Base-by-base conservation (phyloP, 1,140 invertebrate genomes). In the Coptotermes formosanus region DNA sequence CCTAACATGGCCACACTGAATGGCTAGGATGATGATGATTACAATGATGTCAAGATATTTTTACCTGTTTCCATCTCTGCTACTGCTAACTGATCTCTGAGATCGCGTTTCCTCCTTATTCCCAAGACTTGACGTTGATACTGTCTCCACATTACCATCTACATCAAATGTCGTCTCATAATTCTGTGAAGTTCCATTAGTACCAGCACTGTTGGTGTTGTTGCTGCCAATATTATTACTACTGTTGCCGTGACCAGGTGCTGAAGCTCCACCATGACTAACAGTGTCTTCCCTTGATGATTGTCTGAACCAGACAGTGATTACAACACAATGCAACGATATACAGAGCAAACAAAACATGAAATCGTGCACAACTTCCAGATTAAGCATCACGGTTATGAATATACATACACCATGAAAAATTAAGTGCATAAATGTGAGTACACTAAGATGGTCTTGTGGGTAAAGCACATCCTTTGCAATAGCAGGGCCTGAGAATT, bases 91-190 rank as follows among this genome's bases (percentile, higher is more conserved):
- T 88, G 92, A 91, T 82, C 94, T 89, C 92, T 94, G 88, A 91
- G 92, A 91, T 92, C 94, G 89, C 91, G 94, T 89, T 92, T 94
- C 89, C 91, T 95, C 91, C 93, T 94, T 87, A 92, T 94, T 94
- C 55, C 90, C 90, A 82, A 89, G 89, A 87, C 90, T 91, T 32
- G 89, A 90, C 3, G 91, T 91, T 3, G 90, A 91, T 19, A 91
- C 87, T 19, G 95, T 96, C 90, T 97, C 96, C 85, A 97, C 95
- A 91, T 97, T 97, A 45, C 95, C 95, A 87, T 96, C 95, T 85
- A 95, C 91, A 91, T 97, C 96, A 90, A 96, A 96, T 6, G 95
- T 96, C 11, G 95, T 96, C 89, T 96, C 96, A 87, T 95, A 96
- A 91, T 96, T 96, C 90, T 95, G 94, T 84, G 91, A 91, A 82